phyloP scores from a whole-genome alignment of 2,888 invertebrate genomes.

The Pegoplata infirma region DNA sequence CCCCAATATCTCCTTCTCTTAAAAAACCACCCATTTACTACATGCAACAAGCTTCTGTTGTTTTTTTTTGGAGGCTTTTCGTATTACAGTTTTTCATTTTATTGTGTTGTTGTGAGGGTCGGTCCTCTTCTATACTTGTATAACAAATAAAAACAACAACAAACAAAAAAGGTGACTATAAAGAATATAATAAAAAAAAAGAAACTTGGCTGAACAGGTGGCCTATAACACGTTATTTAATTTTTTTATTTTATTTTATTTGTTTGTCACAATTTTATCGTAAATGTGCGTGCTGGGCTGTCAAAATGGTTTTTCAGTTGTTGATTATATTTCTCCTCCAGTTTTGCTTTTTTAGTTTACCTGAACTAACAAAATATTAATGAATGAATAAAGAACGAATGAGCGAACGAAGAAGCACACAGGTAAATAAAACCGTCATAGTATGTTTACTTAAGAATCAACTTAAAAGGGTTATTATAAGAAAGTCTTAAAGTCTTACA shows the following conservation, averaged over 20 bases:
- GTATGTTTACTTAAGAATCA: not conserved
- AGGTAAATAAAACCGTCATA: not conserved
- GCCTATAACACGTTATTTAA: slow-evolving; percentile 45
- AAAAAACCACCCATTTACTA: slow-evolving; percentile 28
- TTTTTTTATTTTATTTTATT: slow-evolving; percentile 14
- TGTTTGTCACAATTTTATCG: slow-evolving; percentile 41
- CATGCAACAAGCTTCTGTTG: slow-evolving; percentile 51
- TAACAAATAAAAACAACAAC: slow-evolving; percentile 18
- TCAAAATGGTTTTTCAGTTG: slow-evolving; percentile 31
- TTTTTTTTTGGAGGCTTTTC: slow-evolving; percentile 9
- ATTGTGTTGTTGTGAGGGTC: not conserved
- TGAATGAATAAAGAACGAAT: slow-evolving; percentile 10
- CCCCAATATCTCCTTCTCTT: no score
- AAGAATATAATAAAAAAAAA: slow-evolving; percentile 19
- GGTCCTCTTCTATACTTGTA: slow-evolving; percentile 13
- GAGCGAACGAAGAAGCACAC: no score
- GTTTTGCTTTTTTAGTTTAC: slow-evolving; percentile 14
- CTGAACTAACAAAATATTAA: slow-evolving; percentile 45
- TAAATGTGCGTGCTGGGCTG: slow-evolving; percentile 34
- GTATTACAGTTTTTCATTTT: not conserved
- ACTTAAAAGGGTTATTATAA: not conserved
- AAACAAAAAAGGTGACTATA: slow-evolving; percentile 8
- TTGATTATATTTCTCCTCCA: not conserved
- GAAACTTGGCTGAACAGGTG: slow-evolving; percentile 51
- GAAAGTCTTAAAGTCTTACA: not conserved